Conservation (phyloP, 2,113 vertebrate species). For the Periophthalmus modestus region DNA sequence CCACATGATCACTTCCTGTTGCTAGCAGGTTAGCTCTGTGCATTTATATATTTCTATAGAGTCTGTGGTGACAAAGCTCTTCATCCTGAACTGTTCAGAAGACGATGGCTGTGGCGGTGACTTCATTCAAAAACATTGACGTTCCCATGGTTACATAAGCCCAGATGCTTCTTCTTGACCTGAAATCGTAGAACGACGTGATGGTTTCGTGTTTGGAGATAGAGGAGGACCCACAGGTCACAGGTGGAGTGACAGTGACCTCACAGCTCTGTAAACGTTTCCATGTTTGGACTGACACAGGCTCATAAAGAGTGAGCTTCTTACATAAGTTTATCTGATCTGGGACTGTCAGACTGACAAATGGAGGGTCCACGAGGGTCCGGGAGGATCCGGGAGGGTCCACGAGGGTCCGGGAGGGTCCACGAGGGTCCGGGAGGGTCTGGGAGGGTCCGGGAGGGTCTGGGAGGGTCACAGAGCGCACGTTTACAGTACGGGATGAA, state of each 20-base stretch:
- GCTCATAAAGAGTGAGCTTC: constrained; percentile 1
- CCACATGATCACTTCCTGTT: too few species aligned
- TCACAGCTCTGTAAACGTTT: constrained; percentile 40
- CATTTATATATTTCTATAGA: too few species aligned
- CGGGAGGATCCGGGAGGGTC: neutral
- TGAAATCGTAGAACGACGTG: neutral
- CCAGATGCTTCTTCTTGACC: neutral
- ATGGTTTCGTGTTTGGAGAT: neutral
- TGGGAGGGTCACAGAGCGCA: neutral
- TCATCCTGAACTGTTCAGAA: too few species aligned
- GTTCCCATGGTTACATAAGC: too few species aligned
- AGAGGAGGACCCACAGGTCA: constrained; percentile 16
- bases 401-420: neutral
- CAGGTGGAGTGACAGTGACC: constrained; percentile 21
- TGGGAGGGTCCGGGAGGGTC: neutral
- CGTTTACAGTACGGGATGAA: neutral
- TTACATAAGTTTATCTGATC: neutral
- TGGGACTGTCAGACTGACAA: neutral
- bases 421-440: neutral
- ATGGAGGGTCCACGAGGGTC: neutral
- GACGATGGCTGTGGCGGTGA: too few species aligned
- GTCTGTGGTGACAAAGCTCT: too few species aligned
- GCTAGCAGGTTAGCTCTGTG: too few species aligned
- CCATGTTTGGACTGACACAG: constrained; percentile 41
- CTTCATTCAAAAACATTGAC: too few species aligned